These are phyloP conservation scores for Sapayoa aenigma DNA, from an alignment of 2,113 vertebrate genomes.

Conservation along the genomic window DNA sequence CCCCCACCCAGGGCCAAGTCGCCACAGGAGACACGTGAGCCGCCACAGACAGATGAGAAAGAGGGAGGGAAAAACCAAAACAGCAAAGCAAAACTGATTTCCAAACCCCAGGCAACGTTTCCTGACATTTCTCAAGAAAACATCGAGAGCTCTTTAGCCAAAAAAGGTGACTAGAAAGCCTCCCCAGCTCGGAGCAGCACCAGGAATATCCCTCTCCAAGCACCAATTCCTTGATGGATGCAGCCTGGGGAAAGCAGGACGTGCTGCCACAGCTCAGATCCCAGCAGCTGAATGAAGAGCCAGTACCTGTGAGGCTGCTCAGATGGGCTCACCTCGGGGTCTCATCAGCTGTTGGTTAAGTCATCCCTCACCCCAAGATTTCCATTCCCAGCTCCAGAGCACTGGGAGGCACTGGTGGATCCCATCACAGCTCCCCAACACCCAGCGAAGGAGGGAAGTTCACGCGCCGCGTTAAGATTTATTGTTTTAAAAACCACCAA, in stretches of 20 bases:
- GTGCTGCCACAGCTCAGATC: not conserved
- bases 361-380: not conserved
- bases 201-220: fast-evolving
- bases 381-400: not conserved
- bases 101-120: not conserved
- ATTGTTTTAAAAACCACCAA: not conserved
- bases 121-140: not conserved
- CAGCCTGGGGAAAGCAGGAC: not conserved
- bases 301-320: not conserved
- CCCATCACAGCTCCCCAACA: not conserved
- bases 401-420: not conserved
- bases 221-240: not conserved
- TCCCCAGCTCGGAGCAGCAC: not conserved
- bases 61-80: no score
- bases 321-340: not conserved
- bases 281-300: not conserved
- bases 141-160: not conserved
- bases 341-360: not conserved
- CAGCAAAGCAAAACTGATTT: not conserved
- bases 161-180: not conserved
- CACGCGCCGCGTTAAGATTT: not conserved
- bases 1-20: not conserved
- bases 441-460: not conserved
- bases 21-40: no score
- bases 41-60: no score